Percentiles rank a stretch among this genome's conserved stretches.
Conservation (phyloP, 1,140 invertebrate genomes). For the Aradophagus sp. region DNA sequence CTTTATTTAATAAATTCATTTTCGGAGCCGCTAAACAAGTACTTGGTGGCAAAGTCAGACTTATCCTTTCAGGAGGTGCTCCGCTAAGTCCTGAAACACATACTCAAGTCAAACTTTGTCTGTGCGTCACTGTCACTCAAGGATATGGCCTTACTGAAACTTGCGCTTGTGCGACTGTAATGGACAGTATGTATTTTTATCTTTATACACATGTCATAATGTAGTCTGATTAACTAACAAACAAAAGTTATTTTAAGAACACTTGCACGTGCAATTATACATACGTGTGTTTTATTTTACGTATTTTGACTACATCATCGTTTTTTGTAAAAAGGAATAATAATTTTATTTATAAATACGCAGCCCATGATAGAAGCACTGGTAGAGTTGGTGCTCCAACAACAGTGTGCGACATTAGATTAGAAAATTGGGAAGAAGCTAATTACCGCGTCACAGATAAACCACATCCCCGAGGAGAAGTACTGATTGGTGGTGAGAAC, state of each 20-base stretch:
- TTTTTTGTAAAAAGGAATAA: too few species aligned
- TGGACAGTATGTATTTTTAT: slow-evolving; percentile 80
- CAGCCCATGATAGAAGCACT: slow-evolving; percentile 80
- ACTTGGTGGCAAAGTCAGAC: slow-evolving; percentile 89
- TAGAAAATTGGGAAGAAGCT: slow-evolving; percentile 97
- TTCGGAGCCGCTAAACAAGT: slow-evolving; percentile 80
- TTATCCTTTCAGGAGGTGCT: slow-evolving; percentile 94
- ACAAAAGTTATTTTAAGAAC: too few species aligned
- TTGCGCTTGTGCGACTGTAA: slow-evolving; percentile 92
- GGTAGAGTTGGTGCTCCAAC: slow-evolving; percentile 94
- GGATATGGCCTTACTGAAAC: slow-evolving; percentile 99
- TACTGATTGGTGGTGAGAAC: slow-evolving; percentile 93
- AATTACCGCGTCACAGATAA: slow-evolving; percentile 92
- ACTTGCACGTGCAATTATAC: too few species aligned
- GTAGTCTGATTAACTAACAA: too few species aligned
- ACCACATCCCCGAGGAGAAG: slow-evolving; percentile 91
- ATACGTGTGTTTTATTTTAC: too few species aligned
- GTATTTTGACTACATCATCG: too few species aligned
- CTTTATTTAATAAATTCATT: slow-evolving; percentile 82
- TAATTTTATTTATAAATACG: too few species aligned
- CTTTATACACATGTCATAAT: slow-evolving; percentile 76
- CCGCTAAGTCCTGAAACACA: slow-evolving; percentile 97
- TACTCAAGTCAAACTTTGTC: slow-evolving; percentile 93
- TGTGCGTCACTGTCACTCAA: slow-evolving; percentile 92
- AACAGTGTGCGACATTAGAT: slow-evolving; percentile 87